Base-by-base conservation (phyloP, 2,888 invertebrate species). In the Nowickia ferox region DNA sequence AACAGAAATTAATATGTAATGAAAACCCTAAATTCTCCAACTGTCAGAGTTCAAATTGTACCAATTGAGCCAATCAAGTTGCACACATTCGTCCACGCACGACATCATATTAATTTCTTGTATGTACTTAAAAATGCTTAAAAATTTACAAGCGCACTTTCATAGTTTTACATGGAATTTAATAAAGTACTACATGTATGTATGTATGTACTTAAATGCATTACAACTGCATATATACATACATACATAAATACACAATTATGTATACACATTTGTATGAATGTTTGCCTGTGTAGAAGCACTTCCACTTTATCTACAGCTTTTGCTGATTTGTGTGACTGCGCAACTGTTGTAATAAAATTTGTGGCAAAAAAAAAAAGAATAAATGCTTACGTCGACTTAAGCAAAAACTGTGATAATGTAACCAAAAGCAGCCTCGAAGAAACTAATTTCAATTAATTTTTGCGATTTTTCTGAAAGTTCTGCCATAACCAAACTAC, bases 31-130 rank as follows among this genome's bases (percentile, higher is more conserved):
- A 76, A 81, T 72, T 81, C 81, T 48, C 53, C 81, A 78, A 81
- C 81, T 92, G 91, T 92, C 92, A 92, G 90, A 92, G 92, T 92
- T 92, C 92, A 93, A 92, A 92, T 92, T 91, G 91, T 90, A 90
- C 90, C 92, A 92, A 92, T 92, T 93, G 91, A 92, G 92, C 92
- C 92, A 93, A 92, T 92, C 92, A 92, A 93, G 89, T 72, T 40
- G 17, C 63, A 74, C 46, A 85, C 81, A 85, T 57, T 85, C 77
- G 57, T 74, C 69, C 74, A 85, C 81, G 81, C 78, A 82, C 85
- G 74, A 75, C 68, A 74, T 63, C 63, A 82, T 78, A 74, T 65
- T 79, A 38, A 82, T 74, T 78, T 77, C 55, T 69, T 57, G 55
- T 66, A 22, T 57, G 55, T 66, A 22, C 17, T 68, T 44, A 40